Evolutionary conservation across 2,888 invertebrate species (phyloP).

Genomic region (Ichneumon xanthorius): DNA sequence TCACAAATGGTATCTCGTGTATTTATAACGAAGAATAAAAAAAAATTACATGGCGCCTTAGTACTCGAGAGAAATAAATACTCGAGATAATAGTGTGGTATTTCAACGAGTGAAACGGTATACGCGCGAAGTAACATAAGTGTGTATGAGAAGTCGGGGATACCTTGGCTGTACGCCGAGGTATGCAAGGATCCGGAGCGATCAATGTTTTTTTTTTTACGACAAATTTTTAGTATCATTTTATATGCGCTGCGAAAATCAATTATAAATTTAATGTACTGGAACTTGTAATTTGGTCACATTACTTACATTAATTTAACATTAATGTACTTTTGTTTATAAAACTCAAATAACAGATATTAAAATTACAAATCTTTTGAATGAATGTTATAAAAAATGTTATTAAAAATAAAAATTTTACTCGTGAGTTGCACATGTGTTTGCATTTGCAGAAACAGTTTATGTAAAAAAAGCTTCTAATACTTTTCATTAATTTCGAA

Average conservation of each 20-base stretch:
- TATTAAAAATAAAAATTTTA: background rate
- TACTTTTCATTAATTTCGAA: too few relatives aligned
- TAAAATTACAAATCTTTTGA: too few relatives aligned
- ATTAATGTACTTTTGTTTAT: too few relatives aligned
- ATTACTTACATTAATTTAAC: too few relatives aligned
- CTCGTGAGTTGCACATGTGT: too few relatives aligned
- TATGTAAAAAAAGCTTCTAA: background rate
- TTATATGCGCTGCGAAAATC: background rate
- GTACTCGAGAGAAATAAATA: slow-evolving; percentile 8
- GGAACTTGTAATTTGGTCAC: too few relatives aligned
- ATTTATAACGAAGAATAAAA: background rate
- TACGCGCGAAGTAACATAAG: slow-evolving; percentile 49
- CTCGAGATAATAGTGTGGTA: background rate
- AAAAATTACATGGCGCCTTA: background rate
- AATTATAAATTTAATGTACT: too few relatives aligned
- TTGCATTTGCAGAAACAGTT: too few relatives aligned
- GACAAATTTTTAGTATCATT: background rate
- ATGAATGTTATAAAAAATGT: background rate
- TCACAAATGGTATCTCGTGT: background rate
- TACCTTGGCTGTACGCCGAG: background rate
- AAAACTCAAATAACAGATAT: too few relatives aligned
- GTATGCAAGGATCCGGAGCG: background rate
- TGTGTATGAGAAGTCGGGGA: slow-evolving; percentile 11
- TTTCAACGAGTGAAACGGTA: slow-evolving; percentile 45
- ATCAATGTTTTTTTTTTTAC: background rate